Base-by-base conservation (phyloP, 2,888 invertebrate species). In the Orthonevra nobilis region DNA sequence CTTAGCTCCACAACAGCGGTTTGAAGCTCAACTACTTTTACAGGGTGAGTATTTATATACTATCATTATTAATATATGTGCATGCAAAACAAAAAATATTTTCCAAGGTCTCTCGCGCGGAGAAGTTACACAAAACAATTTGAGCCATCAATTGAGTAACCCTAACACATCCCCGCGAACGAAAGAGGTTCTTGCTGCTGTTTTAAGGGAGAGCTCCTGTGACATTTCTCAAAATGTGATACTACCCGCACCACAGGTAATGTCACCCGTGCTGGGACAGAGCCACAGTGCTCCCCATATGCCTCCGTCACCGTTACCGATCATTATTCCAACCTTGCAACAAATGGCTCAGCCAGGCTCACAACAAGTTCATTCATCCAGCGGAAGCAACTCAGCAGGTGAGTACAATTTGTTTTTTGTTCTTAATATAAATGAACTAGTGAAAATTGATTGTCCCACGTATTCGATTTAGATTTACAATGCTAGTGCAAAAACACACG, bases 131-230 rank as follows among this genome's bases (percentile, higher is more conserved):
- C 90, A 91, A 20, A 93, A 93, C 84, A 92, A 94, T 85, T 88
- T 95, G 82, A 92, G 94, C 86, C 94, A 94, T 86, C 95, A 95
- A 86, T 90, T 95, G 61, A 91, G 90, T 84, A 94, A 94, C 89
- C 85, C 86, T 0, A 84, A 81, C 42, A 82, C 82, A 44, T 46
- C 83, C 3, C 68, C 81, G 2, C 83, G 82, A 5, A 81, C 83
- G 5, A 86, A 83, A 34, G 86, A 87, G 4, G 82, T 85, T 14
- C 84, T 87, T 64, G 81, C 81, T 2, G 61, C 84, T 23, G 87
- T 83, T 36, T 81, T 86, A 36, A 83, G 82, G 56, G 86, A 86
- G 54, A 82, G 34, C 17, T 77, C 83, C 5, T 74, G 82, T 38
- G 81, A 66, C 38, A 77, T 82, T 2, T 82, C 83, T 7, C 81